Percentiles rank a stretch among this genome's conserved stretches.
phyloP scores from a whole-genome alignment of 2,797 vertebrate genomes.

The Crax fasciolata region DNA sequence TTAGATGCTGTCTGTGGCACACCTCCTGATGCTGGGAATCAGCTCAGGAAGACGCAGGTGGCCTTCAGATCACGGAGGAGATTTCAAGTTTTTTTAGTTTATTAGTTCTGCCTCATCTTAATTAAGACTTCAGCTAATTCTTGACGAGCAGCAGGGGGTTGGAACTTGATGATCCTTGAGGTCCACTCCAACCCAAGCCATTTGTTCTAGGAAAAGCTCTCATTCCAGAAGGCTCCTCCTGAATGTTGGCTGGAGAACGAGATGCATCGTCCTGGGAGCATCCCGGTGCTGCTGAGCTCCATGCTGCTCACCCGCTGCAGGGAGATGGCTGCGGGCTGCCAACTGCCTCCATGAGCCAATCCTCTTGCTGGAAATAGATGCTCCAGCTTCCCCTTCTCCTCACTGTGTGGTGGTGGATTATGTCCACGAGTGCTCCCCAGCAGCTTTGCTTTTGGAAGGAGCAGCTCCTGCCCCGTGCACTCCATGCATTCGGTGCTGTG shows the following conservation, averaged over 20 bases:
- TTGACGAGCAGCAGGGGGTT: background rate
- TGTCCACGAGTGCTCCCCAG: background rate
- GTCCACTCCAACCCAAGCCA: too few relatives aligned
- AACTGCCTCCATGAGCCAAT: background rate
- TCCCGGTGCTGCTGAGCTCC: fast-evolving
- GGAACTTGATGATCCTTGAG: too few relatives aligned
- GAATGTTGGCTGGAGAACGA: background rate
- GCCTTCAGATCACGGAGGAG: background rate
- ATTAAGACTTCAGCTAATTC: background rate
- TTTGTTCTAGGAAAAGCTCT: background rate
- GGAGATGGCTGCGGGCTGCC: background rate
- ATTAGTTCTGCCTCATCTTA: background rate
- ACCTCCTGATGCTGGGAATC: background rate
- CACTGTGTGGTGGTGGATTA: background rate
- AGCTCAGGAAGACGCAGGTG: fast-evolving
- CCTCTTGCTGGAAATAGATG: background rate
- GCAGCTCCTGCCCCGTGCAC: background rate
- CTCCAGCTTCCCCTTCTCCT: background rate
- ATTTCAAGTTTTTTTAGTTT: background rate
- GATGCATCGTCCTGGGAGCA: background rate
- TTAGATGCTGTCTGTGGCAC: background rate
- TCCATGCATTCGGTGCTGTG: background rate
- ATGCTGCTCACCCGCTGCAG: background rate
- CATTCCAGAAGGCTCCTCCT: background rate
- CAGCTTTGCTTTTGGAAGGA: background rate